Base-by-base conservation (phyloP, 2,113 vertebrate species). In the Sisor rabdophorus region DNA sequence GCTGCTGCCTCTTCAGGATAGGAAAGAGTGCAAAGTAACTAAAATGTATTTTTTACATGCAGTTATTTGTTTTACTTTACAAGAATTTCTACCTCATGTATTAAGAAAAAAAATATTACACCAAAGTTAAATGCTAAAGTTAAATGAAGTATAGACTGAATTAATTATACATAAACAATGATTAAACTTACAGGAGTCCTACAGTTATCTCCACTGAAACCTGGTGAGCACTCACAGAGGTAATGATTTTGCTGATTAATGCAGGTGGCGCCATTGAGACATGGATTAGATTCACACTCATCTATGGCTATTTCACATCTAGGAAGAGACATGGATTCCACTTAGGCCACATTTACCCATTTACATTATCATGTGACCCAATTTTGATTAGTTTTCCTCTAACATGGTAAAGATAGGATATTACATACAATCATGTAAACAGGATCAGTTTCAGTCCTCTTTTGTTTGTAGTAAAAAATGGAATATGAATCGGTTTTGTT, bases 261-360 rank as follows among this genome's bases (percentile, higher is more conserved):
- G 81, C 97, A 99, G 13, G 93, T 94, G 54, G 94, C 97, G 10
- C 94, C 95, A 0, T 98, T 95, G 76, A 94, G 91, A 87, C 97
- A 99, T 0, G 96, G 96, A 79, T 89, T 93, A 3, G 92, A 92
- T 0, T 89, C 89, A 28, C 97, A 99, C 69, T 95, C 90, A 4
- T 93, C 90, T 63, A 93, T 79, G 26, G 93, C 94, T 28, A 88
- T 86, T 85, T 93, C 93, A 82, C 97, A 99, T 76, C 97, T 99
- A 87, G 48, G 12, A 22, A 28, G 1, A 68, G 1, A 48, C 2
- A 19, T 44, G 30, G 3, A 12, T 30, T 56, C 15, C 19, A 48
- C 16, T 3, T 28, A 30, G 0, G 32, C 32, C 7, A 4, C 32
- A 36, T 36, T 36, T 36, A 36, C 32, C 3, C 32, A n/a, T n/a